Evolutionary conservation across 2,888 invertebrate species (phyloP).

Genomic region (Palloptera scutellata): DNA sequence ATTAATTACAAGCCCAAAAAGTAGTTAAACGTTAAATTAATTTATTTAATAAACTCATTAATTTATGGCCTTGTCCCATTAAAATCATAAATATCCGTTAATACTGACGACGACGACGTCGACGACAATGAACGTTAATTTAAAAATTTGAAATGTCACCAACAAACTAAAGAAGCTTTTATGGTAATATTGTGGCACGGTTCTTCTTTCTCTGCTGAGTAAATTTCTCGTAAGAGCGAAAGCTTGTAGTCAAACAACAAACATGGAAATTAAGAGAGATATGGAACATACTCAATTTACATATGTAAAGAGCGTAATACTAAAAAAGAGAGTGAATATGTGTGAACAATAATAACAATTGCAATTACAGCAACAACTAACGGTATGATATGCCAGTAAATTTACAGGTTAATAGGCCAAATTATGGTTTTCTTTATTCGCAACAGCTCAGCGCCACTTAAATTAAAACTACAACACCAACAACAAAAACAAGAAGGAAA

Average conservation of each 20-base stretch:
- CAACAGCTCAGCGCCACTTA: too few relatives aligned
- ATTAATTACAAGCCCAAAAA: constrained; percentile 32
- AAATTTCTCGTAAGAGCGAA: neutral
- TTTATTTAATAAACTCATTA: neutral
- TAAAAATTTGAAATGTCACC: neutral
- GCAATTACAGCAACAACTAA: neutral
- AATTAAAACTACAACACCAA: too few relatives aligned
- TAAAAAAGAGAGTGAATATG: neutral
- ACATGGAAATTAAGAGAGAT: neutral
- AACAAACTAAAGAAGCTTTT: too few relatives aligned
- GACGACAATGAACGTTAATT: neutral
- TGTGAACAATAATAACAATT: neutral
- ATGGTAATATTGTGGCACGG: too few relatives aligned
- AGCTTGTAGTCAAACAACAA: neutral
- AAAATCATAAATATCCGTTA: neutral
- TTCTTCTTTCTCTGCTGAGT: neutral
- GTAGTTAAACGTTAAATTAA: neutral
- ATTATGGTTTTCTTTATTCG: constrained; percentile 18
- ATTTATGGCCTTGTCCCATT: constrained; percentile 1
- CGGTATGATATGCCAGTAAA: constrained; percentile 2
- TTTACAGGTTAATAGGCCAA: constrained; percentile 32
- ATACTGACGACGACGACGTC: neutral
- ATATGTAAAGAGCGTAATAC: neutral
- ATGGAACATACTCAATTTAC: neutral
- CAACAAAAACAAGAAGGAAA: too few relatives aligned